Evolutionary conservation across 1,140 invertebrate genomes (phyloP), one percentile per base, ranked within the genome.

Genomic region (Zeugodacus cucurbitae): DNA sequence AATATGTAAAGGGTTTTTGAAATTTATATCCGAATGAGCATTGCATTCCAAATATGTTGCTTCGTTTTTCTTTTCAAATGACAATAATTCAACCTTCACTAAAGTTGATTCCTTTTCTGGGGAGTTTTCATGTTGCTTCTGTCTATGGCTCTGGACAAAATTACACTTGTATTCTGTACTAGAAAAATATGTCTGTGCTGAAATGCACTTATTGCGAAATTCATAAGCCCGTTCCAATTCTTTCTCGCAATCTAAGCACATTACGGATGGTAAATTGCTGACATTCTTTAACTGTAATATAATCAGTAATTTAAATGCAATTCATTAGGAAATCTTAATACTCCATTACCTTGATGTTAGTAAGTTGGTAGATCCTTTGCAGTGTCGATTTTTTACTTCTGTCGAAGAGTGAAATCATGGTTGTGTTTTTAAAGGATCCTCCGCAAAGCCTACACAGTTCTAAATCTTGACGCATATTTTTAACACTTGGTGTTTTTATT

Each of bases 161-260:
- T 26, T 22, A 3, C 34, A 26, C 74, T 54, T 82, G 26, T 59
- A 34, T 22, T 88, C 20, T 14, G 34, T 22, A 29, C 22, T 58
- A 14, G 48, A 44, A 44, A 88, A 88, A 26, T 86, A 89, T 1
- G 22, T 10, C 11, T 89, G 88, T 3, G 62, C 58, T 14, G 34
- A 59, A 22, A 89, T 64, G 20, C 87, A 86, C 32, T 48, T 22
- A 20, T 88, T 62, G n/a, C 87, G 87, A 78, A 89, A 89, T 74
- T 88, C 54, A 44, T 74, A 86, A 22, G 88, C 78, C 20, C 67
- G 26, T 7, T 29, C 22, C 37, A 89, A 88, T 29, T 82, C 34
- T 3, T 64, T 58, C 11, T 89, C 59, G 22, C 88, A 89, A 59
- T 37, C 20, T n/a, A 8, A 37, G 78, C 88, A 89, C 20, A 89